These are phyloP conservation scores for Myotis planiceps DNA, from an alignment of 2,797 vertebrate species.

Conservation along the genomic window DNA sequence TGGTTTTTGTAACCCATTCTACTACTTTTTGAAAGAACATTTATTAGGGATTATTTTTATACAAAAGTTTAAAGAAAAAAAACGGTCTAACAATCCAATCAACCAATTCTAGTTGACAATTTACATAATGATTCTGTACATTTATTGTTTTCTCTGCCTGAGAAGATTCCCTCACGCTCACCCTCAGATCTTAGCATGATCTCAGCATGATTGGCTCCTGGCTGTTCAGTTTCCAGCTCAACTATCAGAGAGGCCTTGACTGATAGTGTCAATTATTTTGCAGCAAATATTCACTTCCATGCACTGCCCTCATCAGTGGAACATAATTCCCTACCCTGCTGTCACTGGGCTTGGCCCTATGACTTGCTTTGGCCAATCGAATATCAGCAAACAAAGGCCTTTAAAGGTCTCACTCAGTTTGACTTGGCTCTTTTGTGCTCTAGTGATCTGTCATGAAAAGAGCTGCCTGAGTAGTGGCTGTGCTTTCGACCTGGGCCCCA, in stretches of 20 bases:
- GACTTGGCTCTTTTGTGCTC: not conserved
- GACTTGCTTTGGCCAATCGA: not conserved
- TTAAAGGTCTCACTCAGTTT: not conserved
- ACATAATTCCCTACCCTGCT: not conserved
- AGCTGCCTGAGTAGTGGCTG: not conserved
- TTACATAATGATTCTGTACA: not conserved
- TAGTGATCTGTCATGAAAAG: not conserved
- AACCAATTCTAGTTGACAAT: not conserved
- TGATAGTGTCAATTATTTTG: not conserved
- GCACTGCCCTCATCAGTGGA: not conserved
- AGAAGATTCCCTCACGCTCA: not conserved
- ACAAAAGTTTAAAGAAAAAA: not conserved
- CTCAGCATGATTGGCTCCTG: not conserved
- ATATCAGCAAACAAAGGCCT: not conserved
- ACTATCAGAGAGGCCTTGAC: not conserved
- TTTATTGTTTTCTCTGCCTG: not conserved
- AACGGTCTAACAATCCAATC: not conserved
- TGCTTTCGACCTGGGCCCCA: not conserved
- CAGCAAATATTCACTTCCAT: not conserved
- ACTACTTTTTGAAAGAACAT: not conserved
- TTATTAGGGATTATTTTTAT: not conserved
- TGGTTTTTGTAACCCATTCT: not conserved
- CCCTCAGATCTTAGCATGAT: not conserved
- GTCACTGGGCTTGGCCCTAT: not conserved
- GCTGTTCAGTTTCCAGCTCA: not conserved